A percentile compares a stretch with the other conserved stretches of the same genome.
phyloP scores from a whole-genome alignment of 2,113 vertebrate species.

The Telmatochromis sp. region DNA sequence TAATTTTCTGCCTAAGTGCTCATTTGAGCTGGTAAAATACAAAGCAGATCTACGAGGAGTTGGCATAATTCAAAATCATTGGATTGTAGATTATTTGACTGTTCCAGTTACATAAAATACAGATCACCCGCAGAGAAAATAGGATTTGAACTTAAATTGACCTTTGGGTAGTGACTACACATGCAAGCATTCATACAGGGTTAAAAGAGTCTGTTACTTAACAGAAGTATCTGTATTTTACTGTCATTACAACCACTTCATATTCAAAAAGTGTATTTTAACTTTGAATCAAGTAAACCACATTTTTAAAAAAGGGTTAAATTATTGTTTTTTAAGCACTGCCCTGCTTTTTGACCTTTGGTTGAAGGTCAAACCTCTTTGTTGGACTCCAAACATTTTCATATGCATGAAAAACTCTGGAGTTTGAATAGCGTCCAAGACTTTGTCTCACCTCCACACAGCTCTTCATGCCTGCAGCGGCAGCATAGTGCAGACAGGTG shows the following conservation, averaged over 20 bases:
- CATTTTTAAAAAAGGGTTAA: background rate
- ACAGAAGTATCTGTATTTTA: background rate
- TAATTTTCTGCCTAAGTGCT: background rate
- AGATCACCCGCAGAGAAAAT: background rate
- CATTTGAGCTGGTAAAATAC: background rate
- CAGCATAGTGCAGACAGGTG: slow-evolving; percentile 64
- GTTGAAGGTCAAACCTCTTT: background rate
- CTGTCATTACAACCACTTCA: background rate
- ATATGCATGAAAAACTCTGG: background rate
- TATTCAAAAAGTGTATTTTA: background rate
- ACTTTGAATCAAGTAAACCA: background rate
- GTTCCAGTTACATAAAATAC: background rate
- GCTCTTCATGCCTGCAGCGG: slow-evolving; percentile 64
- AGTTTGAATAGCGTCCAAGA: background rate
- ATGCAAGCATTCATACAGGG: background rate
- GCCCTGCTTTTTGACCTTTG: background rate
- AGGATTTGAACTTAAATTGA: background rate
- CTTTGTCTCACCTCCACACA: slow-evolving; percentile 62
- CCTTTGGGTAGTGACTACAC: background rate
- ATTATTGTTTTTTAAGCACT: background rate
- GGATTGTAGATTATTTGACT: background rate
- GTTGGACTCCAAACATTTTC: background rate
- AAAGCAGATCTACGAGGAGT: background rate
- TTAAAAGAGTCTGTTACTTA: background rate
- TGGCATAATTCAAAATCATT: background rate